These are phyloP conservation scores for Morelia viridis DNA, from an alignment of 2,797 vertebrate species.

Conservation along the genomic window DNA sequence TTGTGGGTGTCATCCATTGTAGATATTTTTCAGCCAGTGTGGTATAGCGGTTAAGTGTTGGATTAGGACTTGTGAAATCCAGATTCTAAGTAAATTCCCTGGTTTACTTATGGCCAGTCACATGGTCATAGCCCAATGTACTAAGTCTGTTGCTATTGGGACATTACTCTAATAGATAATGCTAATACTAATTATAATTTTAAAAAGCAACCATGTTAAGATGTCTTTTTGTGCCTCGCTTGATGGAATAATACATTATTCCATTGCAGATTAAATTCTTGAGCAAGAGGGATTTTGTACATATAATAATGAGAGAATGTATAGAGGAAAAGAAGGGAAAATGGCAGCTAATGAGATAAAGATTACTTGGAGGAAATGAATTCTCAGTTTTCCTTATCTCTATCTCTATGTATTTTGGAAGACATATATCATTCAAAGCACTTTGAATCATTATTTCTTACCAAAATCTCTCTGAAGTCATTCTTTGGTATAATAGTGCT, in stretches of 20 bases:
- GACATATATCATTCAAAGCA: slow-evolving; percentile 27
- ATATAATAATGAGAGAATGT: background rate
- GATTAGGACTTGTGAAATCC: background rate
- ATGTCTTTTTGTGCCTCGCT: background rate
- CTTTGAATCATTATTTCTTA: slow-evolving; percentile 6
- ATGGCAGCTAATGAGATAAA: slow-evolving; percentile 16
- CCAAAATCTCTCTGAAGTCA: background rate
- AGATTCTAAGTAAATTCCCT: background rate
- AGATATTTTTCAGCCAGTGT: background rate
- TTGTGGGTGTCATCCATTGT: background rate
- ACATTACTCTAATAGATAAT: background rate
- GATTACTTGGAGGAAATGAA: slow-evolving; percentile 18
- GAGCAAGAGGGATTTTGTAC: background rate
- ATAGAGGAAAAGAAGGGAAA: background rate
- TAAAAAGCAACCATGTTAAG: background rate
- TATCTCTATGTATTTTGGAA: slow-evolving; percentile 31
- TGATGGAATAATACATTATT: background rate
- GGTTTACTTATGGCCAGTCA: background rate
- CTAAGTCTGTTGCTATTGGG: background rate
- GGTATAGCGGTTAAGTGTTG: background rate
- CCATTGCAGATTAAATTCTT: background rate
- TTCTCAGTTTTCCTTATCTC: slow-evolving; percentile 19
- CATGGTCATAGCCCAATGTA: background rate
- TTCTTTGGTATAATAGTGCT: background rate
- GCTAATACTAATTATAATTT: background rate